phyloP scores from a whole-genome alignment of 2,113 vertebrate genomes.

The Bucco capensis region DNA sequence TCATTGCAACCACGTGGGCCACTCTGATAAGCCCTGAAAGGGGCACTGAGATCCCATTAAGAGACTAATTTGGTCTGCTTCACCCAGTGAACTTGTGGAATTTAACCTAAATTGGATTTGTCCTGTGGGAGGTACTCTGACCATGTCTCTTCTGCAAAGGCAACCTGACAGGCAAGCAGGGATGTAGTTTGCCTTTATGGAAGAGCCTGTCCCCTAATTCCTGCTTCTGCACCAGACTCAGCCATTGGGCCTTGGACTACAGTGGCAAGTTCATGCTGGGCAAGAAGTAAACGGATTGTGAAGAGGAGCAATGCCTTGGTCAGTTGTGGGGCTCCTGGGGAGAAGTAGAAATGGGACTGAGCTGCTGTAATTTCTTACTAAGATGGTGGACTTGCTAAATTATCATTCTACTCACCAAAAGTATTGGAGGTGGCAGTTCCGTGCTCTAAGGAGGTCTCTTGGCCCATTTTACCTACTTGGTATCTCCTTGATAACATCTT shows the following conservation, averaged over 20 bases:
- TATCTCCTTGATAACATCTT: neutral
- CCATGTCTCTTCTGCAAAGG: neutral
- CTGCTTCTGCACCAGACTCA: neutral
- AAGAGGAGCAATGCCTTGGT: neutral
- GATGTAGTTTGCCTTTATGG: neutral
- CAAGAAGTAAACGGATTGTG: neutral
- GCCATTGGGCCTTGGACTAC: rapidly evolving
- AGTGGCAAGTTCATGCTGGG: rapidly evolving
- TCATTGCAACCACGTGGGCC: neutral
- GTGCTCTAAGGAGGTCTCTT: neutral
- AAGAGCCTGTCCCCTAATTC: neutral
- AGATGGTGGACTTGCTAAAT: neutral
- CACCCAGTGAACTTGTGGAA: neutral
- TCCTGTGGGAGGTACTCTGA: neutral
- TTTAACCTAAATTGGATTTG: neutral
- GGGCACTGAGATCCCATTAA: neutral
- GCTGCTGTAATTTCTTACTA: neutral
- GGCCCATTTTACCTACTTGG: neutral
- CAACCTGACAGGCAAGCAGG: neutral
- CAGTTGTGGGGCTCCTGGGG: neutral
- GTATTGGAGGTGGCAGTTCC: neutral
- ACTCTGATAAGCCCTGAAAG: neutral
- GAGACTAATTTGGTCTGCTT: neutral
- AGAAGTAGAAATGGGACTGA: neutral
- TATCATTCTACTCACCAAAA: neutral